phyloP scores from a whole-genome alignment of 2,113 vertebrate species.

The Dipodomys spectabilis region DNA sequence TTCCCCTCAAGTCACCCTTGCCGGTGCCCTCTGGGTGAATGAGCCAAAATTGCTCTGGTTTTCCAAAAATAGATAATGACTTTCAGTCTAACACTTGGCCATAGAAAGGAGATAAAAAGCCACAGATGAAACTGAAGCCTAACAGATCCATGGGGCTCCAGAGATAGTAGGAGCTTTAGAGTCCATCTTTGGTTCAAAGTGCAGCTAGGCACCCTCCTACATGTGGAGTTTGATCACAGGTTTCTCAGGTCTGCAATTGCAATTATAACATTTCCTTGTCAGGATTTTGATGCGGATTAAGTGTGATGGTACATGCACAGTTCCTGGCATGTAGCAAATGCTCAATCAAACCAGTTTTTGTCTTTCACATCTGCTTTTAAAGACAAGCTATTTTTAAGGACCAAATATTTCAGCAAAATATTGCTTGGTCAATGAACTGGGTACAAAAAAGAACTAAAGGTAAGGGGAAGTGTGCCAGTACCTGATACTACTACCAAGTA shows the following conservation, averaged over 20 bases:
- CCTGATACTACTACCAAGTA: not conserved
- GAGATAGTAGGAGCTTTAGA: conserved; percentile 30
- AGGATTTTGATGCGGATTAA: conserved; percentile 39
- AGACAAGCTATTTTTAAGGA: not conserved
- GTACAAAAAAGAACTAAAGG: not conserved
- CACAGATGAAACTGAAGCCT: conserved; percentile 40
- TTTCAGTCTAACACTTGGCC: conserved; percentile 21
- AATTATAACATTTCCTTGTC: conserved; percentile 30
- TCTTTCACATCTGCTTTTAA: conserved; percentile 50
- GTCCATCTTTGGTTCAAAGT: conserved; percentile 11
- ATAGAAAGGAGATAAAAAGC: conserved; percentile 45
- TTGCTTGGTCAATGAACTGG: not conserved
- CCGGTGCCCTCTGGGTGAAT: conserved; percentile 25
- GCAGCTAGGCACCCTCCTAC: conserved; percentile 31
- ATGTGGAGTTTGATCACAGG: conserved; percentile 17
- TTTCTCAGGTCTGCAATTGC: conserved; percentile 55
- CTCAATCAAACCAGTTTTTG: conserved; percentile 19
- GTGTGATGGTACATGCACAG: not conserved
- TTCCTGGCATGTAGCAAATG: not conserved
- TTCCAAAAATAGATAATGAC: conserved; percentile 62
- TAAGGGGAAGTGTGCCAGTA: not conserved
- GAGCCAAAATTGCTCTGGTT: not conserved
- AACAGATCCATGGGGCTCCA: not conserved
- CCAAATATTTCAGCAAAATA: conserved; percentile 16
- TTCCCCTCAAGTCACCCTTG: conserved; percentile 1